Evolutionary conservation across 2,888 invertebrate species (phyloP).

Genomic region (Poecilobothrus nobilitatus): DNA sequence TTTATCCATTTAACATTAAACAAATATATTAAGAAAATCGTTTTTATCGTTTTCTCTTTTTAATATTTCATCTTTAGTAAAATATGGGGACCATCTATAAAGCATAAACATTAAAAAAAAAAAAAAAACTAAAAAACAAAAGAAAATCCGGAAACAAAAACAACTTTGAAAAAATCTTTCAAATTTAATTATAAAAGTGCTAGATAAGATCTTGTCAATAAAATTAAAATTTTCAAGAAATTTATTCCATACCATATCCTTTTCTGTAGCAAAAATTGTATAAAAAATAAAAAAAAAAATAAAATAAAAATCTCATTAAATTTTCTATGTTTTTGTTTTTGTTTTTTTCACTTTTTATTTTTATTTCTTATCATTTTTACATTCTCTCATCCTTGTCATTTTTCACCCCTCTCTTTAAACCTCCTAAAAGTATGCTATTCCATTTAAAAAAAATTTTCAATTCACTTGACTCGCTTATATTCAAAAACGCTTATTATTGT

Average conservation of each 20-base stretch:
- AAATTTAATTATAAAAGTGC: conserved; percentile 3
- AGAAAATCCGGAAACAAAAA: no score
- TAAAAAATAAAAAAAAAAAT: background rate
- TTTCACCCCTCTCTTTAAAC: no score
- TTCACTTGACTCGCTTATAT: background rate
- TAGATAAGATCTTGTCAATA: conserved; percentile 6
- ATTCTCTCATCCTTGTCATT: no score
- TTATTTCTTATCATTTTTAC: background rate
- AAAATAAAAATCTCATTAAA: background rate
- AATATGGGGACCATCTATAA: no score
- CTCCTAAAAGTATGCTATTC: no score
- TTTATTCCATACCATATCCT: background rate
- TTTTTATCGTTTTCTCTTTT: no score
- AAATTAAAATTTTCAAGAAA: background rate
- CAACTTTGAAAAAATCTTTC: background rate
- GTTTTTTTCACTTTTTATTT: background rate
- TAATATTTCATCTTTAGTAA: no score
- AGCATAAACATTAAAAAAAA: no score
- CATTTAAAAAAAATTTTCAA: background rate
- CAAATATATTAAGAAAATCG: no score
- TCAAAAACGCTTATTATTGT: background rate
- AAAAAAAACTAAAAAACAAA: no score
- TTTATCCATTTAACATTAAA: no score
- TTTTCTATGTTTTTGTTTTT: background rate
- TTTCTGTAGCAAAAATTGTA: background rate